phyloP scores from a whole-genome alignment of 2,888 invertebrate species.

The Cryptocephalus primarius region DNA sequence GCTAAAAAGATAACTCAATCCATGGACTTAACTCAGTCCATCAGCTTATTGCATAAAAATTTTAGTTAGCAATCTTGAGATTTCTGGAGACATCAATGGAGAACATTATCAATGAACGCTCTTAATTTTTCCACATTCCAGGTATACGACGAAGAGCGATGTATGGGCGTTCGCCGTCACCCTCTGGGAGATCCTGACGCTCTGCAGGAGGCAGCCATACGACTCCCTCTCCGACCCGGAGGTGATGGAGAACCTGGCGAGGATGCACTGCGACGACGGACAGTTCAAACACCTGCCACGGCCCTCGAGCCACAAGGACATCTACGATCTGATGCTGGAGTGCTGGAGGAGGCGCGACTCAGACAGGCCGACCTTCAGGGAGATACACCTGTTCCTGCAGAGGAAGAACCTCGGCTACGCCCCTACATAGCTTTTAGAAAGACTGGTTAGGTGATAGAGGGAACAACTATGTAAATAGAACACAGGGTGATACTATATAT shows the following conservation, averaged over 20 bases:
- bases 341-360: constrained; percentile 73
- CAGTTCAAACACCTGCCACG: constrained; percentile 53
- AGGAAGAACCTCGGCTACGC: constrained; percentile 55
- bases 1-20: too few species aligned
- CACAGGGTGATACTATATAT: constrained; percentile 34
- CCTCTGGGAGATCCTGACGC: constrained; percentile 74
- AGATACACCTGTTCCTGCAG: constrained; percentile 73
- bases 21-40: too few species aligned
- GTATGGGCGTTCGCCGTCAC: constrained; percentile 88
- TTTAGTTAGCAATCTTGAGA: too few species aligned
- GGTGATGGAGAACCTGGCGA: constrained; percentile 71
- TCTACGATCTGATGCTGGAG: constrained; percentile 74
- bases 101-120: too few species aligned
- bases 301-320: constrained; percentile 53
- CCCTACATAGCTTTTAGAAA: constrained; percentile 39
- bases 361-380: constrained; percentile 68
- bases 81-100: too few species aligned
- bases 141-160: constrained; percentile 79
- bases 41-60: too few species aligned
- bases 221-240: constrained; percentile 64
- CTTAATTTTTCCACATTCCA: too few species aligned
- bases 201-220: constrained; percentile 68
- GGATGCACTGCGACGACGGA: constrained; percentile 52
- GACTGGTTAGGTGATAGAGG: constrained; percentile 28
- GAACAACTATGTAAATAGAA: constrained; percentile 36